These are phyloP conservation scores for Diachasmimorpha longicaudata DNA, from an alignment of 1,140 invertebrate species.

Conservation along the genomic window DNA sequence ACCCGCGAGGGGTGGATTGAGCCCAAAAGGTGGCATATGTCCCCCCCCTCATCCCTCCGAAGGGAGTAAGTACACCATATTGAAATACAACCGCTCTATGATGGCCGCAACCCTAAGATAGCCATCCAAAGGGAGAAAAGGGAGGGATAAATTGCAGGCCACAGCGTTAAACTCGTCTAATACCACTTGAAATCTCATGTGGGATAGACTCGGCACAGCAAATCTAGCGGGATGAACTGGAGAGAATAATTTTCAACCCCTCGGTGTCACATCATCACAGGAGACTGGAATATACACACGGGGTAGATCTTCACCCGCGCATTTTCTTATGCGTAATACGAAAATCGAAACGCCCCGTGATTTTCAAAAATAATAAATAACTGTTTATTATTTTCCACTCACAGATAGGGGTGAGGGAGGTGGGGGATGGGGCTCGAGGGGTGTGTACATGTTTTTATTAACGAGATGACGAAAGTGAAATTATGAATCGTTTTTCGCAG, in stretches of 20 bases:
- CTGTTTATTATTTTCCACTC: neutral
- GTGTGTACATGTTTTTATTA: too few species aligned
- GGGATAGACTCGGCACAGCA: neutral
- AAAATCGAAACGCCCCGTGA: neutral
- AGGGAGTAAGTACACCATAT: conserved; percentile 10
- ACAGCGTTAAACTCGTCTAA: neutral
- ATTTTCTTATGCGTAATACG: neutral
- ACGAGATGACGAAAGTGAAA: too few species aligned
- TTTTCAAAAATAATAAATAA: neutral
- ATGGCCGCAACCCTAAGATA: neutral
- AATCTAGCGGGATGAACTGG: conserved; percentile 3
- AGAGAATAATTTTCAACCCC: conserved; percentile 14
- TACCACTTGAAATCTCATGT: neutral
- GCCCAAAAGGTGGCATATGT: conserved; percentile 38
- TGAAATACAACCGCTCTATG: neutral
- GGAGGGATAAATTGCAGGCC: neutral
- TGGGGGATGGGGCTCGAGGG: too few species aligned
- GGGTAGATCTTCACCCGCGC: neutral
- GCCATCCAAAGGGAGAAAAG: neutral
- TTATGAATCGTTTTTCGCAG: too few species aligned
- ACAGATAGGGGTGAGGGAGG: too few species aligned
- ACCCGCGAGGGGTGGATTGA: conserved; percentile 8
- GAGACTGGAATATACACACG: neutral
- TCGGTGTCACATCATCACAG: neutral
- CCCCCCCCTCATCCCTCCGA: too few species aligned